phyloP scores from a whole-genome alignment of 2,888 invertebrate species.

The Lasioglossum pauxillum region DNA sequence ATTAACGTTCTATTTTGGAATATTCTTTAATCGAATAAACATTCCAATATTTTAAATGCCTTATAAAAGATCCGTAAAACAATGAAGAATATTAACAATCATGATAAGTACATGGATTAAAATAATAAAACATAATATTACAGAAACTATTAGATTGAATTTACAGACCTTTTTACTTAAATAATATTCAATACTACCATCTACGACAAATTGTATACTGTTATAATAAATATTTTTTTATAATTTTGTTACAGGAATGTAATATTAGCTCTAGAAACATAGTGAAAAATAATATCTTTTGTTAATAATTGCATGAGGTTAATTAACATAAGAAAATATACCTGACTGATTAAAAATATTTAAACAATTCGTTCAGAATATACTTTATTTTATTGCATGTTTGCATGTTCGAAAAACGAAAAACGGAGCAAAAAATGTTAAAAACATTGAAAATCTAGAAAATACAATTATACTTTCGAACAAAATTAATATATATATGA shows the following conservation, averaged over 20 bases:
- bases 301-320: not conserved
- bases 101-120: not conserved
- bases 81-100: not conserved
- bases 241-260: not conserved
- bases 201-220: not conserved
- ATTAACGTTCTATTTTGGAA: slow-evolving; percentile 17
- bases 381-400: not conserved
- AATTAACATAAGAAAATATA: not conserved
- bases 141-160: not conserved
- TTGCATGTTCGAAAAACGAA: not conserved
- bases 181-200: not conserved
- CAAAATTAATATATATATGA: not conserved
- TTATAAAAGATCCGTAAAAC: not conserved
- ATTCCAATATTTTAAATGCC: not conserved
- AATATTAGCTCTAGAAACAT: not conserved
- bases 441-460: not conserved
- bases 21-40: not conserved
- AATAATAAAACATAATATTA: not conserved
- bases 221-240: not conserved
- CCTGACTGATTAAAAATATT: not conserved
- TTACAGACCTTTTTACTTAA: not conserved
- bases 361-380: not conserved
- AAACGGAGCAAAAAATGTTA: not conserved
- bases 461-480: not conserved
- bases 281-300: not conserved